Conservation (phyloP, 2,113 vertebrate genomes). For the Chroicocephalus ridibundus region DNA sequence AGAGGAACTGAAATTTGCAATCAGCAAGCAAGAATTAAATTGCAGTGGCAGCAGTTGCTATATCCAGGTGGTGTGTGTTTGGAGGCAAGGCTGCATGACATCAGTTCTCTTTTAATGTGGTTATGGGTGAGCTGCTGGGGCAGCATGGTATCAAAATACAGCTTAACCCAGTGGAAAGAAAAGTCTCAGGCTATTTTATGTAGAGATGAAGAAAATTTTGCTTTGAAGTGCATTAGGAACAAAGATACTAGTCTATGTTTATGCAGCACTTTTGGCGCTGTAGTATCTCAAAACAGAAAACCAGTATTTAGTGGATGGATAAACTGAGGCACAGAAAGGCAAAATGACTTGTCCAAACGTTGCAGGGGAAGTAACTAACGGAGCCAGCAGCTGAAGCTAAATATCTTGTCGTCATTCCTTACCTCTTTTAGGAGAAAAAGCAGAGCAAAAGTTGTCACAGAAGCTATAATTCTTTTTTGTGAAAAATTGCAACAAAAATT, state of each 20-base stretch:
- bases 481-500: background rate
- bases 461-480: background rate
- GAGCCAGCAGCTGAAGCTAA: background rate
- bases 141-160: background rate
- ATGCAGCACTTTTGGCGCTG: background rate
- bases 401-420: background rate
- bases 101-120: constrained; percentile 30
- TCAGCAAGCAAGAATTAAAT: constrained; percentile 34
- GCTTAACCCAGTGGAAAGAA: background rate
- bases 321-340: background rate
- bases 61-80: constrained; percentile 26
- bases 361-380: background rate
- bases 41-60: constrained; percentile 46
- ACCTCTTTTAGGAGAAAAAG: background rate
- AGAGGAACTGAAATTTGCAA: constrained; percentile 70
- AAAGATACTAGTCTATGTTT: background rate
- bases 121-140: constrained; percentile 17
- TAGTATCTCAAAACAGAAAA: background rate
- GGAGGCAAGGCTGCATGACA: constrained; percentile 1
- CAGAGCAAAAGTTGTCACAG: background rate
- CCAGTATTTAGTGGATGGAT: background rate
- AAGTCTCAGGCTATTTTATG: background rate
- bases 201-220: background rate
- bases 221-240: background rate
- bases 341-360: background rate